phyloP scores from a whole-genome alignment of 2,797 vertebrate genomes.

The Champsocephalus gunnari region DNA sequence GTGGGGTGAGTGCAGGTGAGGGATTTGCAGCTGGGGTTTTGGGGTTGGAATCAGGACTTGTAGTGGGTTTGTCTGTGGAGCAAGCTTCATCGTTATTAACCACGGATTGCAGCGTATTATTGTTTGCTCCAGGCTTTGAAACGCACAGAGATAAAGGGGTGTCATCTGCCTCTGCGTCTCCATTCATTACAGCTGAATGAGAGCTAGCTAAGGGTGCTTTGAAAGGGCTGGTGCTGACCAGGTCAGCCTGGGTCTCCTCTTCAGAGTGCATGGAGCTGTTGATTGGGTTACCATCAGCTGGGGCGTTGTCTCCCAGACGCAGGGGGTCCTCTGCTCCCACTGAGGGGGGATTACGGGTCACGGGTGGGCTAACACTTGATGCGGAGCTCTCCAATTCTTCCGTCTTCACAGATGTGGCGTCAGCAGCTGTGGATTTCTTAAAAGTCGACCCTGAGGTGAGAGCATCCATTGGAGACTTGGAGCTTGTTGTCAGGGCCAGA shows the following conservation, averaged over 20 bases:
- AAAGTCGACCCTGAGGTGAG: conserved; percentile 61
- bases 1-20: conserved; percentile 68
- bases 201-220: conserved; percentile 52
- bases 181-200: conserved; percentile 52
- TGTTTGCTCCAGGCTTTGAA: conserved; percentile 60
- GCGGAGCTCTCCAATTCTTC: conserved; percentile 73
- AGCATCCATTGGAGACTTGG: conserved; percentile 57
- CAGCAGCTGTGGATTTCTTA: conserved; percentile 63
- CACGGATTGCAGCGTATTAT: conserved; percentile 9
- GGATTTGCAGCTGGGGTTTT: conserved; percentile 50
- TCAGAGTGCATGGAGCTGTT: conserved; percentile 62
- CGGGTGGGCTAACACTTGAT: conserved; percentile 72
- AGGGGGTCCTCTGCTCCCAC: conserved; percentile 69
- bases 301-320: conserved; percentile 45
- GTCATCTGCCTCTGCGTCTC: conserved; percentile 66
- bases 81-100: conserved; percentile 35
- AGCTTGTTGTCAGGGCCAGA: conserved; percentile 78
- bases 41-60: conserved; percentile 43
- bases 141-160: conserved; percentile 81
- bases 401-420: conserved; percentile 64
- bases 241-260: conserved; percentile 65
- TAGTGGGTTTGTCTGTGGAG: conserved; percentile 38
- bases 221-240: conserved; percentile 50
- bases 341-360: conserved; percentile 62
- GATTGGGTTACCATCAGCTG: conserved; percentile 46